phyloP scores from a whole-genome alignment of 2,888 invertebrate species.

The Catocala sponsa region DNA sequence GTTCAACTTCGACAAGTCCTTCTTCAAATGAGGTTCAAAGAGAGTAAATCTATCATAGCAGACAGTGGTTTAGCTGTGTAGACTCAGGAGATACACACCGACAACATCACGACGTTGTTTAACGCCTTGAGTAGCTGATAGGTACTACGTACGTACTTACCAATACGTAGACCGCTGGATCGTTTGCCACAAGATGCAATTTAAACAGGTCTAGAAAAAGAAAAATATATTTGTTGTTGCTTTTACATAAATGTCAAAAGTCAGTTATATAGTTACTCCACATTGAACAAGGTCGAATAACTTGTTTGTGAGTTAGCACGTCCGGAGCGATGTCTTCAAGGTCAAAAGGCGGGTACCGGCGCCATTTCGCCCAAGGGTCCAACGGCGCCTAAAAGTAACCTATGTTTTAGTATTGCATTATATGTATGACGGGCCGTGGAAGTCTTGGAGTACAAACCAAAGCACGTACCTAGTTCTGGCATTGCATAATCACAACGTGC shows the following conservation, averaged over 20 bases:
- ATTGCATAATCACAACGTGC: not conserved
- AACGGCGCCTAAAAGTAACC: conserved; percentile 1
- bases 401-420: not conserved
- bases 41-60: too few relatives aligned
- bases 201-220: too few relatives aligned
- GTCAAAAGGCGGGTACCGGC: not conserved
- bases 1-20: too few relatives aligned
- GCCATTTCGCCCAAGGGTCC: conserved; percentile 1
- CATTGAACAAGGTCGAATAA: not conserved
- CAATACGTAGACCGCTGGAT: too few relatives aligned
- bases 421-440: not conserved
- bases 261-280: not conserved
- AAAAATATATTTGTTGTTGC: too few relatives aligned
- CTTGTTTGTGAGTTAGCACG: conserved; percentile 2
- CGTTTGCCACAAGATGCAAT: too few relatives aligned
- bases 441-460: not conserved
- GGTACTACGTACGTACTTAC: too few relatives aligned
- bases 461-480: not conserved
- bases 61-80: too few relatives aligned
- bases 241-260: not conserved
- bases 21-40: too few relatives aligned
- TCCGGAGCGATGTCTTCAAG: conserved; percentile 2
- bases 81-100: too few relatives aligned
- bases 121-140: too few relatives aligned
- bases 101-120: too few relatives aligned